Percentiles rank a stretch among this genome's conserved stretches.
These are phyloP conservation scores for Leptopilina clavipes DNA, from an alignment of 1,140 invertebrate genomes.

Conservation along the genomic window DNA sequence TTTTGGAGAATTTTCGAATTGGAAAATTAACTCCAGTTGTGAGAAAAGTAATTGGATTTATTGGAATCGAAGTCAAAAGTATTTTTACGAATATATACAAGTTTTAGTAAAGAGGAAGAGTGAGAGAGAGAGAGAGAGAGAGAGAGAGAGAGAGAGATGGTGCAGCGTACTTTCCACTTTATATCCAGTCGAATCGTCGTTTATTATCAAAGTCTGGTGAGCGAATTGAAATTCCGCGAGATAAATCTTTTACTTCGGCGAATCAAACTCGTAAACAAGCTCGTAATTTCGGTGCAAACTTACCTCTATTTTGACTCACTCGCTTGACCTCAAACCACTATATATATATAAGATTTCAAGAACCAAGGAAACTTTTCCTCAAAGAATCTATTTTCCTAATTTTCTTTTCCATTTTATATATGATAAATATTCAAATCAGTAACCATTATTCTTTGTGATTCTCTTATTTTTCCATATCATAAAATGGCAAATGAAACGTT, in stretches of 20 bases:
- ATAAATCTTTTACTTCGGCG: conserved; percentile 42
- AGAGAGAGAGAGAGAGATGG: background rate
- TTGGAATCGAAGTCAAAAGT: background rate
- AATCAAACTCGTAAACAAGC: conserved; percentile 47
- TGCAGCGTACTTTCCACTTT: conserved; percentile 5
- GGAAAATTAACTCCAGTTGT: background rate
- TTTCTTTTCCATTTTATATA: background rate
- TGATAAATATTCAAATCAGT: conserved; percentile 26
- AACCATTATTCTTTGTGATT: background rate
- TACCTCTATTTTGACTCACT: background rate
- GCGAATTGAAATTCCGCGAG: conserved; percentile 46
- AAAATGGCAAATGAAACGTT: background rate
- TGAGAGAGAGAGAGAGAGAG: background rate
- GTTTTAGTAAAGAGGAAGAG: too few relatives aligned
- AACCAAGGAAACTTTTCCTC: conserved; percentile 41
- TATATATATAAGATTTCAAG: background rate
- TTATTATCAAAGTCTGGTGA: conserved; percentile 27
- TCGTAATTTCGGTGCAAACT: conserved; percentile 43
- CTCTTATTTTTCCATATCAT: too few relatives aligned
- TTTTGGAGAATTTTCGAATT: background rate
- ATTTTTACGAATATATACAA: background rate
- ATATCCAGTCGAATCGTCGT: conserved; percentile 24
- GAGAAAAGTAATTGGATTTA: background rate
- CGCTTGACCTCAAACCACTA: background rate
- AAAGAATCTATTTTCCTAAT: conserved; percentile 18